Evolutionary conservation across 2,888 invertebrate species (phyloP).

Genomic region (Chaetoderma sp.): DNA sequence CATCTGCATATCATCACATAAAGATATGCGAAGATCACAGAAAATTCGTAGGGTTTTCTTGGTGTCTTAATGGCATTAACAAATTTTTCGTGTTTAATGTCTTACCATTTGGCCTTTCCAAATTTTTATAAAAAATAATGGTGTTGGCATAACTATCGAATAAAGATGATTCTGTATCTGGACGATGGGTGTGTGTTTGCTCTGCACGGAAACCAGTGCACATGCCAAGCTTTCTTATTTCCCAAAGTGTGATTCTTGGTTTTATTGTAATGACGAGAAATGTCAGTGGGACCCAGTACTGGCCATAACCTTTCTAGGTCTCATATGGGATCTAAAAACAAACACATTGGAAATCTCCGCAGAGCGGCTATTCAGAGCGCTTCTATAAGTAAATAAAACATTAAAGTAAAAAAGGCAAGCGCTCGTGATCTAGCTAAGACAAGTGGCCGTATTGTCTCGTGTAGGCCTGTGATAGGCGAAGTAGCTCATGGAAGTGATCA

Average conservation of each 20-base stretch:
- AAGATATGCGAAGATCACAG: not conserved
- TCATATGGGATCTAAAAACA: not conserved
- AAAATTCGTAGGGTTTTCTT: not conserved
- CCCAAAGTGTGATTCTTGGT: not conserved
- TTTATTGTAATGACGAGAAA: not conserved
- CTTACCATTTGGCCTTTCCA: not conserved
- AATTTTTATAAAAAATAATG: not conserved
- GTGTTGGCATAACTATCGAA: not conserved
- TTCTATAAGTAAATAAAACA: not conserved
- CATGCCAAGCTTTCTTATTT: not conserved
- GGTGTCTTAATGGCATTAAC: not conserved
- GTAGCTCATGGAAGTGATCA: too few relatives aligned
- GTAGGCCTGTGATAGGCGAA: not conserved
- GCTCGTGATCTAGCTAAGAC: not conserved
- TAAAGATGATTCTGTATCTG: not conserved
- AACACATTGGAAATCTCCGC: not conserved
- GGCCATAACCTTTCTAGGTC: not conserved
- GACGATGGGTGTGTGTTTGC: not conserved
- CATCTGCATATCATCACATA: not conserved
- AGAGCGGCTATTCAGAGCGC: too few relatives aligned
- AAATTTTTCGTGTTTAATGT: not conserved
- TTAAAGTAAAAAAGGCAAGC: not conserved
- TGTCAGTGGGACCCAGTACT: not conserved
- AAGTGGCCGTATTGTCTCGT: not conserved
- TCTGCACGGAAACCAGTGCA: not conserved